phyloP scores from a whole-genome alignment of 2,797 vertebrate species.

The Bradypus variegatus region DNA sequence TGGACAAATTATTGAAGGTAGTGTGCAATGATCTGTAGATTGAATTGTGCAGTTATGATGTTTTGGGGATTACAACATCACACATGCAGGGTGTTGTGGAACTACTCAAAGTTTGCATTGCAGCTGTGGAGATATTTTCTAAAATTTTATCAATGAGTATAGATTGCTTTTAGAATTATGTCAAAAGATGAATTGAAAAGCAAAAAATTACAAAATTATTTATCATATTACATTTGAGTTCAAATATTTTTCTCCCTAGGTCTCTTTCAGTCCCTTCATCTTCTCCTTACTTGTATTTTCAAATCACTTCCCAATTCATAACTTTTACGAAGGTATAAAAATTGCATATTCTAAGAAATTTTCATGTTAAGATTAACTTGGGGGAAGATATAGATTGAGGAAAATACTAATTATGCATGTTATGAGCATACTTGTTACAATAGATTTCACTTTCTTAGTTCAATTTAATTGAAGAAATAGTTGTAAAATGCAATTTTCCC shows the following conservation, averaged over 20 bases:
- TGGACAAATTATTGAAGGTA: neutral
- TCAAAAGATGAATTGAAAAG: neutral
- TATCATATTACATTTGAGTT: neutral
- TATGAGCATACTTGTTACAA: neutral
- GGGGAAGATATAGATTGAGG: neutral
- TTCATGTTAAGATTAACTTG: neutral
- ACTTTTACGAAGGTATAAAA: neutral
- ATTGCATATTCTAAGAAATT: neutral
- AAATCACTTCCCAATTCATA: neutral
- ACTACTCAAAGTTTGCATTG: neutral
- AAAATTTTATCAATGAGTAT: neutral
- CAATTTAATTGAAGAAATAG: neutral
- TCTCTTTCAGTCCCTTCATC: neutral
- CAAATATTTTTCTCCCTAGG: neutral
- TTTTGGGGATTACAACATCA: neutral
- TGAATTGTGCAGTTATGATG: neutral
- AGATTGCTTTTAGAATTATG: neutral
- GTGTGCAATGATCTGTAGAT: neutral
- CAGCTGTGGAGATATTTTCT: neutral
- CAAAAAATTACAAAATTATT: neutral
- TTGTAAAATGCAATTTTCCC: neutral
- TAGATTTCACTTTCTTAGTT: neutral
- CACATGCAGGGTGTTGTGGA: neutral
- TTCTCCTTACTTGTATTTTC: neutral
- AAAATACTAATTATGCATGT: neutral